phyloP scores from a whole-genome alignment of 2,888 invertebrate genomes.

The Phlogophora meticulosa region DNA sequence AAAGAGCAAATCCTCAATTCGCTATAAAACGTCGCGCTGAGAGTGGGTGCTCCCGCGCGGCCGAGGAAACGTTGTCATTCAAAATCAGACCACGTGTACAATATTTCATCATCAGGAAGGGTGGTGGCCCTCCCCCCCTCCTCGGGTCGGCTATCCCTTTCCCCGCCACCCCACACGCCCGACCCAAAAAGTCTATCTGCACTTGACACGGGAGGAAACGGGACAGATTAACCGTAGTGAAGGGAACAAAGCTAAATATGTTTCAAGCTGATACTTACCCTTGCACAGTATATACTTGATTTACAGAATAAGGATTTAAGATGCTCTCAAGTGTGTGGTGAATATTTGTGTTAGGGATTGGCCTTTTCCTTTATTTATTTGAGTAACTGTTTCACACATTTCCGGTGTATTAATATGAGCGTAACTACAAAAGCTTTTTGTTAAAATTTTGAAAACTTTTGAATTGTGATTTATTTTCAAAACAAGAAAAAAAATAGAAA shows the following conservation, averaged over 20 bases:
- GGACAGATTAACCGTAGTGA: conserved; percentile 91
- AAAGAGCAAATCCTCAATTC: conserved; percentile 84
- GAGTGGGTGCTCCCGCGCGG: conserved; percentile 82
- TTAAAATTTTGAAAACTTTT: background rate
- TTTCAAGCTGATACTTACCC: conserved; percentile 89
- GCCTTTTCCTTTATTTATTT: background rate
- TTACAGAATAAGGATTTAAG: conserved; percentile 69
- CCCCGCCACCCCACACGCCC: conserved; percentile 73
- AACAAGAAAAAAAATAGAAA: background rate
- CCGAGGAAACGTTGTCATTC: conserved; percentile 93
- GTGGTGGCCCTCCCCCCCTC: conserved; percentile 68
- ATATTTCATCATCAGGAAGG: conserved; percentile 93
- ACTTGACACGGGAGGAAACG: conserved; percentile 91
- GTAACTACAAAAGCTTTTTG: background rate
- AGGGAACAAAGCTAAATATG: conserved; percentile 91
- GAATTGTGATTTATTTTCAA: no score
- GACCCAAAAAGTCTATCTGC: conserved; percentile 91
- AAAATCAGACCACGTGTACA: conserved; percentile 94
- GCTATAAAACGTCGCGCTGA: conserved; percentile 87
- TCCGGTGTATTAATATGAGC: background rate
- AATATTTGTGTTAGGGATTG: background rate
- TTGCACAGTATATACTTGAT: conserved; percentile 77
- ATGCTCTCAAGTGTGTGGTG: conserved; percentile 16
- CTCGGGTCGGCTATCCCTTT: conserved; percentile 73
- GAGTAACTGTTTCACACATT: background rate